Conservation (phyloP, 2,888 invertebrate species). For the Alviniconcha strummeri region DNA sequence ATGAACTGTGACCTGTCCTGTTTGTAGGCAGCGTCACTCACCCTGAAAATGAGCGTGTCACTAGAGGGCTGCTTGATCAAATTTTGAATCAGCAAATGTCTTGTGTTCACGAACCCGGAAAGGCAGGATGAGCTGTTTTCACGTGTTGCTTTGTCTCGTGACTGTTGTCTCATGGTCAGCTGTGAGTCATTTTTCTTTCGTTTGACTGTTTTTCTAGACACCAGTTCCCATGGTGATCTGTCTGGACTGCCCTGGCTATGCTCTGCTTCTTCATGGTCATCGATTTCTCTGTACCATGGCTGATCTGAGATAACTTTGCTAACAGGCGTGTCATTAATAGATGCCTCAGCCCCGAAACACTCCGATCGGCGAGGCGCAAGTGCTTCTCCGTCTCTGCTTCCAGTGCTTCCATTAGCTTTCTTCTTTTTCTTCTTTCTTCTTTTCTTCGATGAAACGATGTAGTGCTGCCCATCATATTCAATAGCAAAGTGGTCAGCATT, state of each 20-base stretch:
- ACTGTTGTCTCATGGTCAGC: too few species aligned
- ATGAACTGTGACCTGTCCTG: constrained; percentile 31
- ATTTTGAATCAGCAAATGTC: not conserved
- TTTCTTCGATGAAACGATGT: not conserved
- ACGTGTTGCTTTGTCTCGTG: too few species aligned
- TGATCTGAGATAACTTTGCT: too few species aligned
- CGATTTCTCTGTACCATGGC: too few species aligned
- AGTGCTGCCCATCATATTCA: not conserved
- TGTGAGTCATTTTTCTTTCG: too few species aligned
- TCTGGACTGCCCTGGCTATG: too few species aligned
- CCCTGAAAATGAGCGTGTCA: constrained; percentile 34
- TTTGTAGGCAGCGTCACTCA: constrained; percentile 32
- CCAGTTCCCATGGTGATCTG: not conserved
- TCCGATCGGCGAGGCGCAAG: too few species aligned
- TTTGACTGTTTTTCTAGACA: not conserved
- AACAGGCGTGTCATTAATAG: too few species aligned
- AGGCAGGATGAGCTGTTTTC: too few species aligned
- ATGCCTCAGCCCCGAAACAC: too few species aligned
- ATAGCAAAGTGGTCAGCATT: not conserved
- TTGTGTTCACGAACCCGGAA: not conserved
- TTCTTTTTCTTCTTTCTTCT: constrained; percentile 4
- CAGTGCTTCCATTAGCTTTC: not conserved
- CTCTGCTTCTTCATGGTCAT: not conserved
- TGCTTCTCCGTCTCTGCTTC: too few species aligned
- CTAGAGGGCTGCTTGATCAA: constrained; percentile 29